Percentiles rank a stretch among this genome's conserved stretches.
phyloP scores from a whole-genome alignment of 2,113 vertebrate species.

The Muscicapa adusta region DNA sequence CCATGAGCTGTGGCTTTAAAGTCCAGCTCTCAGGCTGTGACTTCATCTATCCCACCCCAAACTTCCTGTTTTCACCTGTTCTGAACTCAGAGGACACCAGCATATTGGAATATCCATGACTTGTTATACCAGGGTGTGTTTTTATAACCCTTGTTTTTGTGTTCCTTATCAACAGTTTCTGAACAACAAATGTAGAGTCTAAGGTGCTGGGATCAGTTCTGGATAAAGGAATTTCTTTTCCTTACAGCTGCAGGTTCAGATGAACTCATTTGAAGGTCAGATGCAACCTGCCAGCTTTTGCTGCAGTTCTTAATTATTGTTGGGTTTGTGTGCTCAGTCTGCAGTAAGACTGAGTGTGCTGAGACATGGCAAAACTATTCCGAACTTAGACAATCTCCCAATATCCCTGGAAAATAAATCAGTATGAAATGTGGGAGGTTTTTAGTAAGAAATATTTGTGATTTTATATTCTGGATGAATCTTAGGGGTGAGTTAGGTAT shows the following conservation, averaged over 20 bases:
- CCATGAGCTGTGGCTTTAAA: background rate
- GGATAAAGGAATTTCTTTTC: background rate
- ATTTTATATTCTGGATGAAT: background rate
- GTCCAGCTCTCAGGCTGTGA: background rate
- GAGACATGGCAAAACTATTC: background rate
- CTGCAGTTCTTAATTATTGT: background rate
- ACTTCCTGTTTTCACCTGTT: background rate
- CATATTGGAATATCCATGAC: background rate
- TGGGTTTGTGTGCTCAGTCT: background rate
- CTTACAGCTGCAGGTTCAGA: background rate
- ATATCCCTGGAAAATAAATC: background rate
- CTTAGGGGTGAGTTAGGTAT: background rate
- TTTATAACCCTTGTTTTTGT: background rate
- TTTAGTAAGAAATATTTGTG: background rate
- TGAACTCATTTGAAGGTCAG: background rate
- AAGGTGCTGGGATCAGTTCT: background rate
- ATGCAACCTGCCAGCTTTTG: background rate
- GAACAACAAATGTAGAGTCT: background rate
- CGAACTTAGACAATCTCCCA: background rate
- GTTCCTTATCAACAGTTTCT: background rate
- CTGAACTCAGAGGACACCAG: background rate
- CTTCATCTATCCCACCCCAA: background rate
- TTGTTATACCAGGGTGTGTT: background rate
- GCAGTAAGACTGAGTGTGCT: background rate
- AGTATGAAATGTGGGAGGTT: accelerated